Evolutionary conservation across 2,113 vertebrate genomes (phyloP).

Genomic region (Mormoops blainvillei): DNA sequence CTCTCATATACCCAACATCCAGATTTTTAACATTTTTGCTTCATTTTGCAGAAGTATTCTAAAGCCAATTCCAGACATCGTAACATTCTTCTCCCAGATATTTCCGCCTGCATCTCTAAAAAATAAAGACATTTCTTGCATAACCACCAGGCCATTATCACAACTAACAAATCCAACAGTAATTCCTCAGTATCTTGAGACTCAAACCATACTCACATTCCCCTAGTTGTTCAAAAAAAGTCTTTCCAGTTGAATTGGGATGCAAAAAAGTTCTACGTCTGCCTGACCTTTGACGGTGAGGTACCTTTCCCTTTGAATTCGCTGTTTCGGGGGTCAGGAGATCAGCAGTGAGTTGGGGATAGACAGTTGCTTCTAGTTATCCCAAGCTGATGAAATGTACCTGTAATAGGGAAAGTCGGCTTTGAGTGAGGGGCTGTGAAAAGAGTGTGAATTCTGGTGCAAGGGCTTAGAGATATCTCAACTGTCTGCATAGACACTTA

Average conservation of each 20-base stretch:
- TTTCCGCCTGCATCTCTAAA: background rate
- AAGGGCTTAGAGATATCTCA: background rate
- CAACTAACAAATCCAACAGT: background rate
- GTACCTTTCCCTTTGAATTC: background rate
- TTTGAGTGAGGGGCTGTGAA: background rate
- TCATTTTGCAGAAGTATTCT: background rate
- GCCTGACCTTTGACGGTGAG: background rate
- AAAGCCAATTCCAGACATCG: constrained; percentile 25
- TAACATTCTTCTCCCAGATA: constrained; percentile 11
- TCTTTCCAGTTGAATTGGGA: background rate
- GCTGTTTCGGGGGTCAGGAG: background rate
- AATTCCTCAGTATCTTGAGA: background rate
- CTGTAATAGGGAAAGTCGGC: background rate
- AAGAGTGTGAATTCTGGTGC: background rate
- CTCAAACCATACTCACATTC: background rate
- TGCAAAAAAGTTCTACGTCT: background rate
- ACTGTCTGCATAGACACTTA: background rate
- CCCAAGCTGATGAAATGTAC: background rate
- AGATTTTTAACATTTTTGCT: constrained; percentile 34
- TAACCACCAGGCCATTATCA: constrained; percentile 38
- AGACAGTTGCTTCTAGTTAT: background rate
- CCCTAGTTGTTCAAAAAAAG: background rate
- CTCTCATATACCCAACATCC: background rate
- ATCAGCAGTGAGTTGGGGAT: rapidly evolving
- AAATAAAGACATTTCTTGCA: constrained; percentile 24